Evolutionary conservation across 2,888 invertebrate species (phyloP), one percentile per base, ranked within the genome.

Genomic region (Quadriops clusia): DNA sequence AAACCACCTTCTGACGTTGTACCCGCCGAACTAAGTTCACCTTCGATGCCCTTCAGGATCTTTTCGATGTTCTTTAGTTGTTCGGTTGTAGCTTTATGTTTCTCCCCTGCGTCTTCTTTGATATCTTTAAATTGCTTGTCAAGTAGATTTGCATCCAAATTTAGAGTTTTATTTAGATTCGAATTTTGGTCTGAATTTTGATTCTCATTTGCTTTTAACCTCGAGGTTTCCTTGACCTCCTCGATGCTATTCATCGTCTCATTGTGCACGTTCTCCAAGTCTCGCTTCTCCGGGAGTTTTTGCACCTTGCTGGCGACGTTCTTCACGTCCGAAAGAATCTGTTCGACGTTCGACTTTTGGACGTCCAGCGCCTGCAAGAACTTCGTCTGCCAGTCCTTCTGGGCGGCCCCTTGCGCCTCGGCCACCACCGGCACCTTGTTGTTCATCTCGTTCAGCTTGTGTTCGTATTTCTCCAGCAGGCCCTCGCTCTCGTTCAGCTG

Each of bases 181-280:
- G n/a, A n/a, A n/a, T n/a, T n/a, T n/a, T n/a, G n/a, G n/a, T n/a
- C n/a, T n/a, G n/a, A n/a, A n/a, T n/a, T n/a, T n/a, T 23, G 6
- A 5, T 23, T 23, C 10, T 9, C 6, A 12, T 5, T 23, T n/a
- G 23, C 28, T 23, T 38, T 38, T 5, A 58, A 54, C 3, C 58
- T 54, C 2, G 73, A 42, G 14, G 66, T 63, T 16, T 64, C 61
- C 37, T 67, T 69, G 3, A 70, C 54, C 24, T 67, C 65, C 32
- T 68, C 66, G 22, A 81, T 42, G 1, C 70, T 63, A 24, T 63
- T 64, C 23, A 73, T 55, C 0, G 80, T 80, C 29, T 70, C 62
- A 52, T 82, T 82, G 37, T 70, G 67, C 17, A 70, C 50, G 7
- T 60, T 56, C 33, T 69, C 64, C 2, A 80, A 54, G 35, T 76